Base-by-base conservation (phyloP, 2,888 invertebrate species). In the Phengaris alcon region DNA sequence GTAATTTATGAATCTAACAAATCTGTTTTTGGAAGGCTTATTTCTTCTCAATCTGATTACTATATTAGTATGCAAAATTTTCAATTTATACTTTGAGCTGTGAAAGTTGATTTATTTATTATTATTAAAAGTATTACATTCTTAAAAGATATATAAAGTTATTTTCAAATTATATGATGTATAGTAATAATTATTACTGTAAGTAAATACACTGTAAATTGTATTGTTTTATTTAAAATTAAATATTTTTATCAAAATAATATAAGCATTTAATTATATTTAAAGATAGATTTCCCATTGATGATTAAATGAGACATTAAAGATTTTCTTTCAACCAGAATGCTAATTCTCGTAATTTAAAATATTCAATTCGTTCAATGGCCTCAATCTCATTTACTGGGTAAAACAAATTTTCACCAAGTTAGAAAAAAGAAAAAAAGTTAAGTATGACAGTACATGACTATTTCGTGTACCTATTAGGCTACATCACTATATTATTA, bases 131-230 rank as follows among this genome's bases (percentile, higher is more conserved):
- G 64, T 64, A 64, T 64, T 35, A 59, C 10, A 22, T 59, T 59
- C 22, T 59, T 5, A 10, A 59, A 22, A 59, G 5, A 59, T n/a
- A n/a, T 55, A 13, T 15, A 59, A 15, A 64, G 12, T 12, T 9
- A 9, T 15, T 15, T 64, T 64, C 9, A 64, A 64, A 64, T 64
- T 13, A 12, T 64, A 64, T 64, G 44, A 35, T 64, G 64, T 64
- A 64, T 64, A 64, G 64, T 64, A 12, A 12, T 44, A 64, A 12
- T 44, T 52, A 52, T 52, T 64, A 12, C 35, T 35, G 35, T 44
- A 64, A 64, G 64, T 44, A 64, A 64, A 64, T 44, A 64, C 64
- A 64, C 64, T 64, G 44, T 64, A 64, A 64, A 64, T 44, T 64
- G 35, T 22, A 64, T 12, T 64, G 35, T 64, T 64, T 22, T 44